phyloP scores from a whole-genome alignment of 2,888 invertebrate species.

The Drosophila infuscata region DNA sequence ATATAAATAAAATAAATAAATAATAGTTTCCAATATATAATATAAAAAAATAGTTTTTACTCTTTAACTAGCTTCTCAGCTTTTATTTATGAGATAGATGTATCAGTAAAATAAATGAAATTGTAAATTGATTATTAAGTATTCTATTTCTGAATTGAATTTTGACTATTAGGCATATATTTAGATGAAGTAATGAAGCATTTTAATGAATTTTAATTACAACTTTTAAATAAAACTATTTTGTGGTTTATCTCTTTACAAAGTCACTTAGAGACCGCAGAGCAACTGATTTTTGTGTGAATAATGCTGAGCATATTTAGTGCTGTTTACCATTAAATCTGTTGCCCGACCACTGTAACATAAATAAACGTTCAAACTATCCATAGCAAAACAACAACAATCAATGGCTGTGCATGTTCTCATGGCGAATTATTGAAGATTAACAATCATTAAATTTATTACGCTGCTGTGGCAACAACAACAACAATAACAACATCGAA shows the following conservation, averaged over 20 bases:
- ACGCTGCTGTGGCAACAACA: constrained; percentile 53
- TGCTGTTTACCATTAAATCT: background rate
- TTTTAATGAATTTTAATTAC: background rate
- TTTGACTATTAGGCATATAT: background rate
- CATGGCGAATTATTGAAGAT: constrained; percentile 80
- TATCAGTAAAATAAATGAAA: background rate
- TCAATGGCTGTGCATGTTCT: constrained; percentile 67
- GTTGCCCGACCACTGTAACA: constrained; percentile 3
- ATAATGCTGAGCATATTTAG: background rate
- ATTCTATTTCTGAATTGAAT: background rate
- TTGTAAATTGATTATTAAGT: background rate
- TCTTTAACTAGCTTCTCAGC: background rate
- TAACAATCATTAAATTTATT: constrained; percentile 80
- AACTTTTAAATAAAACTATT: background rate
- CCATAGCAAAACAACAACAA: constrained; percentile 56
- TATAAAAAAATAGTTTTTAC: background rate
- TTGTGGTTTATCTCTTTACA: background rate
- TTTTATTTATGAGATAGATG: background rate
- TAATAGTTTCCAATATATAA: background rate
- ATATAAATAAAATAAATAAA: background rate
- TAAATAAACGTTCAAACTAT: constrained; percentile 57
- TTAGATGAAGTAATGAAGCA: background rate
- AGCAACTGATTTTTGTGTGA: background rate
- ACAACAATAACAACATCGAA: constrained; percentile 24
- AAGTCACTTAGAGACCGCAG: background rate